Evolutionary conservation across 2,888 invertebrate genomes (phyloP).

Genomic region (Sussaba pulchella): DNA sequence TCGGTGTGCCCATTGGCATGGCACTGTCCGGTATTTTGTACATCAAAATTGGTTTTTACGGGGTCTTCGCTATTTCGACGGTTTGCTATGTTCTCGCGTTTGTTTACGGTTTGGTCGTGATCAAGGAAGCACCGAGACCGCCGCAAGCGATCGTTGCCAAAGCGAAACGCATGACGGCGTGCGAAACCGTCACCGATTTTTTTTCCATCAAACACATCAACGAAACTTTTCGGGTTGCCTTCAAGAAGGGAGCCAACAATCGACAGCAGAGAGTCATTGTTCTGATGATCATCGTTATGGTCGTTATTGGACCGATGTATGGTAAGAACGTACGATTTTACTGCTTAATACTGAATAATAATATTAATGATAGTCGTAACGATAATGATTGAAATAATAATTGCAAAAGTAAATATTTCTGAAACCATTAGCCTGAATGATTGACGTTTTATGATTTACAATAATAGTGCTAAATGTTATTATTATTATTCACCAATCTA

Average conservation of each 20-base stretch:
- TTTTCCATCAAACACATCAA: constrained; percentile 91
- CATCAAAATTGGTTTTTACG: constrained; percentile 92
- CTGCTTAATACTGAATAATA: no score
- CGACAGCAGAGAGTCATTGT: constrained; percentile 90
- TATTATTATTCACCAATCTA: no score
- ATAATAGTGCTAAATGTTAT: no score
- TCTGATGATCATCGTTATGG: constrained; percentile 92
- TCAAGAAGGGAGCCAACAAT: constrained; percentile 91
- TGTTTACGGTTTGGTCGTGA: constrained; percentile 89
- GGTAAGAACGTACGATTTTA: constrained; percentile 87
- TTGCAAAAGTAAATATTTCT: no score
- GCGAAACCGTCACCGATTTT: constrained; percentile 88
- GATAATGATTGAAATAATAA: no score
- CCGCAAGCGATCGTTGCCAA: constrained; percentile 79
- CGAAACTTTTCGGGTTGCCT: constrained; percentile 92
- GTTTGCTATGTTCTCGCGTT: constrained; percentile 91
- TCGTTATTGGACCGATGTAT: constrained; percentile 94
- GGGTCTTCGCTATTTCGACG: constrained; percentile 92
- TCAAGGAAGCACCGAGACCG: constrained; percentile 87
- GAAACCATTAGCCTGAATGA: no score
- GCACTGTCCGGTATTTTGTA: constrained; percentile 94
- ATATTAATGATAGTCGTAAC: no score
- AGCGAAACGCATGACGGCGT: constrained; percentile 83
- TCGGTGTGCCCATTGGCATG: constrained; percentile 95
- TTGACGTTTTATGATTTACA: no score